Base-by-base conservation (phyloP, 64 coral and sea anemone genomes). In the Platygyra sinensis region DNA sequence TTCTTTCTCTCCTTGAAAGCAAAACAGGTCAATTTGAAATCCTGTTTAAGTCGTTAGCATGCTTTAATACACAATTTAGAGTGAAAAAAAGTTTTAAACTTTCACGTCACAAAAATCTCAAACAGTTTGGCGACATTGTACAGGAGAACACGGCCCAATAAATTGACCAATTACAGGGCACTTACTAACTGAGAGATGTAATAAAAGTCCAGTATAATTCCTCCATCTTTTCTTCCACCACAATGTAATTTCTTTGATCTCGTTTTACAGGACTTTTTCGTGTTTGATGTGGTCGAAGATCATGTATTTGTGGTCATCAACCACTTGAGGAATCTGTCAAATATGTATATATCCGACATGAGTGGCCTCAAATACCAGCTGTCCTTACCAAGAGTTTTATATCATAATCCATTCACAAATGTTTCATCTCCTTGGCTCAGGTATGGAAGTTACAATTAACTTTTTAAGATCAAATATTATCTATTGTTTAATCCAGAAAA, bases 371-470 rank as follows among this genome's bases (percentile, higher is more conserved):
- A 93, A 29, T 99, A 91, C 51, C 89, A 89, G 7, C 86, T 99
- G 19, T 99, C 94, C 16, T 86, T 99, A 62, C 78, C 88, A 19
- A 93, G 97, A 72, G 97, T 99, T 36, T 80, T 99, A 73, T 99
- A 99, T 86, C 97, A 99, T 78, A 99, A 99, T 72, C 97, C 97
- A 0, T 90, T 87, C 72, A 99, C 94, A 19, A 91, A 99, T 88
- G 97, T 99, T 0, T 99, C 97, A 3, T 99, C 97, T 52, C 83
- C 80, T 11, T 99, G 97, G 97, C 74, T 99, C 16, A 99, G 94
- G 97, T 99, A 86, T 42, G 30, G 19, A 36, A 63, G 46, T 55
- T 29, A 19, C 22, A 30, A 29, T 73, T 89, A 59, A 42, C 19
- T 77, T 19, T n/a, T 9, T 36, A 31, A 74, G 5, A 31, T 30